A percentile compares a stretch with the other conserved stretches of the same genome.
Conservation (phyloP, 2,797 vertebrate genomes). For the Sebastes kiyomatsui region DNA sequence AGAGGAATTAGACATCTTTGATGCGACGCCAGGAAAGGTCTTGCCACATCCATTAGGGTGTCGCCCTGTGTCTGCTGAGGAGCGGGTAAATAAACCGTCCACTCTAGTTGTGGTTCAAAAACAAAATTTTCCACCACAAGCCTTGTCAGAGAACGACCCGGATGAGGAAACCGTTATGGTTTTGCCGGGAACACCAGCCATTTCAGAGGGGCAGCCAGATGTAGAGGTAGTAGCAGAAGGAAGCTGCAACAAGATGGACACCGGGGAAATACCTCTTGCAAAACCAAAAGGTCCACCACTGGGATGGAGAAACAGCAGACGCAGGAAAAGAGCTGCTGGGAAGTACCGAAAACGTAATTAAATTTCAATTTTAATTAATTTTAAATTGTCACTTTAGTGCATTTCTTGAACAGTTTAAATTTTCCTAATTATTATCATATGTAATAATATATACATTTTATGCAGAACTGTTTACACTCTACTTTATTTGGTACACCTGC, state of each 20-base stretch:
- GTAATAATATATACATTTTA: background rate
- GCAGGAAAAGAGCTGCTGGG: background rate
- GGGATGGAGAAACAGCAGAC: rapidly evolving
- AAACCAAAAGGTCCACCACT: background rate
- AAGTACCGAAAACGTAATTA: constrained; percentile 5
- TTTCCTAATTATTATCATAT: background rate
- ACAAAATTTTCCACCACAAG: background rate
- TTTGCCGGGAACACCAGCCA: background rate
- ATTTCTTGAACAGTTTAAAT: background rate
- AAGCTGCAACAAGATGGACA: background rate
- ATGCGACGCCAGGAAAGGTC: rapidly evolving
- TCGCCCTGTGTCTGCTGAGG: rapidly evolving
- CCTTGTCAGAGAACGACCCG: rapidly evolving
- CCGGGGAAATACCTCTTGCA: rapidly evolving
- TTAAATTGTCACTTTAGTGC: background rate
- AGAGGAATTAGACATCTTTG: rapidly evolving
- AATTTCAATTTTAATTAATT: background rate
- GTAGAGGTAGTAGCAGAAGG: rapidly evolving
- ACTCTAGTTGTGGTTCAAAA: background rate
- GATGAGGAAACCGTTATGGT: background rate
- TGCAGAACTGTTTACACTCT: background rate
- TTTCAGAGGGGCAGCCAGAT: rapidly evolving
- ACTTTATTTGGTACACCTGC: background rate
- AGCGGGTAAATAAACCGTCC: rapidly evolving
- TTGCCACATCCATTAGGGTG: rapidly evolving